Base-by-base conservation (phyloP, 2,888 invertebrate genomes). In the Ramazzottius varieornatus region DNA sequence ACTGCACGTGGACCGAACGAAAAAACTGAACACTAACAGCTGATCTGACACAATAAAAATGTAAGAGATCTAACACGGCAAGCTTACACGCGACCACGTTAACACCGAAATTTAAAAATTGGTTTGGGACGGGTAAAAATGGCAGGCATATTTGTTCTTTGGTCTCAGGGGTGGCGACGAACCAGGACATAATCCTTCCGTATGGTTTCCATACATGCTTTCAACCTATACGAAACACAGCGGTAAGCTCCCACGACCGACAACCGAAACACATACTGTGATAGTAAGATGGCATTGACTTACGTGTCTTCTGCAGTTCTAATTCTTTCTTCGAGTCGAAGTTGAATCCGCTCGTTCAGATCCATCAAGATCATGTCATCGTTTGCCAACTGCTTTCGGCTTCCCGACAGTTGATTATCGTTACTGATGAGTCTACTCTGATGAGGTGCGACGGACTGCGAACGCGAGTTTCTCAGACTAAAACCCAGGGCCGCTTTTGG, bases 241-340 rank as follows among this genome's bases (percentile, higher is more conserved):
- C 8, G 40, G 20, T 20, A 40, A 8, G 20, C 40, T 40, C 8
- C 8, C 40, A 40, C 8, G 40, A 40, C 40, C 8, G 40, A 40
- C 40, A 40, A 40, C 40, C 8, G 8, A 40, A 40, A 40, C 40
- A 40, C 8, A 40, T 20, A 40, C 8, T 8, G 8, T 13, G 40
- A 40, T 20, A 40, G 40, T 13, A 40, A 40, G 40, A 40, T 20
- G 20, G 20, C 40, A 40, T 54, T 4, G 8, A 54, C 54, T 29
- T 54, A 54, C 54, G 54, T 54, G 20, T 54, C 54, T 54, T 54
- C 54, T 4, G 54, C 54, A 54, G 54, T 54, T 54, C 24, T 54
- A 29, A 54, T 54, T 8, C 54, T 8, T 24, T 54, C 54, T 29
- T 29, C 4, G 16, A 54, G 29, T 29, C 54, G 13, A 8, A 54